Base-by-base conservation (phyloP, 1,140 invertebrate species). In the Drosophila pruinosa region DNA sequence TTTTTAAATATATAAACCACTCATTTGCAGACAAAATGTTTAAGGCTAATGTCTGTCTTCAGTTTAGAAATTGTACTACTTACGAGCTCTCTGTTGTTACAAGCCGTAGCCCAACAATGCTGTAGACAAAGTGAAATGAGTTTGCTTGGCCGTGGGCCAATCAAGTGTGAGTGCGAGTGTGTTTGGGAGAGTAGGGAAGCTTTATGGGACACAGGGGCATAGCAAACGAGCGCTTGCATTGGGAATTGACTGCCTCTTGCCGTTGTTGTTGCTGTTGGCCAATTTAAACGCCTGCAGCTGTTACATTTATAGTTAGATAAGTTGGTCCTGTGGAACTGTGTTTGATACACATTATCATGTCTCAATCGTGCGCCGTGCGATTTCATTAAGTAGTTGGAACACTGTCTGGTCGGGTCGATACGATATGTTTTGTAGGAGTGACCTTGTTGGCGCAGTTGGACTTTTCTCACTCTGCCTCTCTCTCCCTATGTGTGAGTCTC, bases 241-340 rank as follows among this genome's bases (percentile, higher is more conserved):
- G 74, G 78, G 59, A 63, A 52, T 72, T 43, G 53, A 24, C 8
- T 24, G 34, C 45, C 56, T 22, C 45, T 71, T 65, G 54, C 45
- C 19, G 39, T 62, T 43, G 28, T 38, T 64, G 57, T 52, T 62
- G 50, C 14, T 67, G 6, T 26, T 39, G 59, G 65, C 48, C 72
- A 86, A 81, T 86, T 81, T 67, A 52, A 86, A 68, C 70, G 81
- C 81, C 82, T 85, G 81, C 81, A 85, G 81, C 82, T 85, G 77
- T 88, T 81, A 75, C 71, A 69, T 59, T 61, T 83, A 58, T 65
- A 86, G 54, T 68, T 59, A 47, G 48, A 61, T 64, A 86, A 75
- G 53, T 86, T 80, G 70, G 53, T 41, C 53, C 31, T 50, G 59
- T 52, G 54, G 57, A 64, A 62, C 54, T 56, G 58, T 34, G 41